Percentiles rank a stretch among this genome's conserved stretches.
phyloP scores from a whole-genome alignment of 2,888 invertebrate species.

The Harpalus rubripes region DNA sequence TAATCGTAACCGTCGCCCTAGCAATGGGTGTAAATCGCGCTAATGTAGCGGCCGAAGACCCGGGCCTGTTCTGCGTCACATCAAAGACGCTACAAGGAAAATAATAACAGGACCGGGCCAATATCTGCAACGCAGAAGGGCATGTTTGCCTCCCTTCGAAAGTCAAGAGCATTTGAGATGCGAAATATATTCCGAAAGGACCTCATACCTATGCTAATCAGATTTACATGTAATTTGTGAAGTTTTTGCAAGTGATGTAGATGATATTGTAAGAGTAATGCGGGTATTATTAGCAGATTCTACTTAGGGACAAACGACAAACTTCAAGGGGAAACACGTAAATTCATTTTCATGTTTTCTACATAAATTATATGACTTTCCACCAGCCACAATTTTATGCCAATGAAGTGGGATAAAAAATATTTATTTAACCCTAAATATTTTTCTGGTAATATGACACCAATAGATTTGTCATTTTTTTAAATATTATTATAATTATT shows the following conservation, averaged over 20 bases:
- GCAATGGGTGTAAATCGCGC: conserved; percentile 56
- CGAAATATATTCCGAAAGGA: conserved; percentile 37
- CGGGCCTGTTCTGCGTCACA: conserved; percentile 25
- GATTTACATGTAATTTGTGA: conserved; percentile 48
- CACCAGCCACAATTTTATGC: neutral
- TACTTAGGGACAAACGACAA: neutral
- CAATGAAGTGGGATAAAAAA: neutral
- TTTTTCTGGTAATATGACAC: no score
- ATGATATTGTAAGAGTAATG: conserved; percentile 34
- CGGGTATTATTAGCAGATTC: conserved; percentile 23
- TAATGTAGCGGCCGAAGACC: conserved; percentile 45
- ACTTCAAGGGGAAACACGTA: neutral
- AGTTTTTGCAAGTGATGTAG: conserved; percentile 46
- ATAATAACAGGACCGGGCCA: conserved; percentile 53
- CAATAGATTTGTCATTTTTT: no score
- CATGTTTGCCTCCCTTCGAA: neutral
- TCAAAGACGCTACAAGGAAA: conserved; percentile 62
- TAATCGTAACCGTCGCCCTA: conserved; percentile 61
- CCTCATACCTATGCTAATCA: conserved; percentile 33
- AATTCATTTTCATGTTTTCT: neutral
- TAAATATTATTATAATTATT: no score
- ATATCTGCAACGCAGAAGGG: neutral
- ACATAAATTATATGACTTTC: neutral
- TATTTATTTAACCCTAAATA: no score
- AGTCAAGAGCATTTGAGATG: neutral